A percentile compares a stretch with the other conserved stretches of the same genome.
These are phyloP conservation scores for Himalopsyche kuldschensis DNA, from an alignment of 2,888 invertebrate species.

Conservation along the genomic window DNA sequence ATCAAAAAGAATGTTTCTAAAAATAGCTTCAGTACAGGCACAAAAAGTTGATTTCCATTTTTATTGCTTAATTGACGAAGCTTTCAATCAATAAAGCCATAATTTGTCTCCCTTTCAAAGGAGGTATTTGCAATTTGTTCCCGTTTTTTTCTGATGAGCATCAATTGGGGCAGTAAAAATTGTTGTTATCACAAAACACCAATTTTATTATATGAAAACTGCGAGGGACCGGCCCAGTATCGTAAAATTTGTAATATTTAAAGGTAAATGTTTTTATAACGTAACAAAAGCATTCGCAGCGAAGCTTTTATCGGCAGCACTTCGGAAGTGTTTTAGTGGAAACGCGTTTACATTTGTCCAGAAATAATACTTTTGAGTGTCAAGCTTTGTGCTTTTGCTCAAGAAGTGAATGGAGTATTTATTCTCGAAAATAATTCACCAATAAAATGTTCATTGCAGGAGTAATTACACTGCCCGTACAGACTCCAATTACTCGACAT, in stretches of 20 bases:
- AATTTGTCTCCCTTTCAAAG: background rate
- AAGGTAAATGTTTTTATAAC: background rate
- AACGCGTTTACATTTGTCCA: background rate
- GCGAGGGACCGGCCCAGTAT: background rate
- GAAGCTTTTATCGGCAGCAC: background rate
- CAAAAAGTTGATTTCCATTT: background rate
- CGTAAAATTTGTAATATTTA: background rate
- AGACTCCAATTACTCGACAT: too few species aligned
- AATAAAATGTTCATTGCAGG: too few species aligned
- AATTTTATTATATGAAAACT: background rate
- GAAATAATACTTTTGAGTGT: too few species aligned
- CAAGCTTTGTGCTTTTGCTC: too few species aligned
- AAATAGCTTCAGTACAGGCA: background rate
- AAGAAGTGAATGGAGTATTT: too few species aligned
- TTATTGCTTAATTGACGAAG: background rate
- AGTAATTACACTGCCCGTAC: too few species aligned
- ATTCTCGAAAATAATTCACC: too few species aligned
- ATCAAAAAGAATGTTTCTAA: too few species aligned
- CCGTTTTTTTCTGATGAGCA: background rate
- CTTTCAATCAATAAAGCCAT: background rate
- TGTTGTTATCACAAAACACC: background rate
- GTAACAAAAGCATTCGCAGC: background rate
- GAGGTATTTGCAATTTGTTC: background rate
- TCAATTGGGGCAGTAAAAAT: background rate
- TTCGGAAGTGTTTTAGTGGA: background rate